phyloP scores from a whole-genome alignment of 2,888 invertebrate genomes.

The Psylliodes chrysocephalus region DNA sequence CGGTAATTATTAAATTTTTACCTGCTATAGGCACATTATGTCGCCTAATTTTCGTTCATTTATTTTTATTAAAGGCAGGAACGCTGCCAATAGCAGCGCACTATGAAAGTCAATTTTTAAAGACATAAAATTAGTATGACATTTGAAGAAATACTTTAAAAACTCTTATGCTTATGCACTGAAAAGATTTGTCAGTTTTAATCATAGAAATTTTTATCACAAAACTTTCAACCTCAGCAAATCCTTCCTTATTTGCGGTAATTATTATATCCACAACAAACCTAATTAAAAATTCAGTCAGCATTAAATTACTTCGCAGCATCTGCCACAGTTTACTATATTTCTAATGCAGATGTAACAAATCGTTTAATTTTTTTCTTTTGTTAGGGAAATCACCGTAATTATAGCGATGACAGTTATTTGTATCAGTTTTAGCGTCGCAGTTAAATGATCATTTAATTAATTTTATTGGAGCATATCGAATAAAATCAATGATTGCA shows the following conservation, averaged over 20 bases:
- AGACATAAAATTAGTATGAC: too few species aligned
- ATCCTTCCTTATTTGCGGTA: background rate
- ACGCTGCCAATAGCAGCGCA: too few species aligned
- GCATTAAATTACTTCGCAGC: conserved; percentile 9
- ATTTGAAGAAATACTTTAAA: too few species aligned
- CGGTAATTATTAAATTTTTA: too few species aligned
- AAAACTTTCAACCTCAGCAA: too few species aligned
- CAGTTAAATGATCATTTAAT: conserved; percentile 12
- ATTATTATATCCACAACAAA: background rate
- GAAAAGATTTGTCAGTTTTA: too few species aligned
- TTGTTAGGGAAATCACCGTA: conserved; percentile 13
- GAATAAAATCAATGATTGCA: conserved; percentile 9
- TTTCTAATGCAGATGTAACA: conserved; percentile 4
- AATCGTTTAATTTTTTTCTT: background rate
- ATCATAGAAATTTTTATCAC: too few species aligned
- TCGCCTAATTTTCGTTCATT: too few species aligned
- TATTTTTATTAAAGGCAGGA: too few species aligned
- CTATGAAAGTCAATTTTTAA: too few species aligned
- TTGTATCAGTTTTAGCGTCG: conserved; percentile 20
- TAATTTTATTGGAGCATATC: conserved; percentile 22
- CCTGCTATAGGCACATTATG: too few species aligned
- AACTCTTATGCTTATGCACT: too few species aligned
- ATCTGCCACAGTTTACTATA: background rate
- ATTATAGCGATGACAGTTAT: conserved; percentile 22
- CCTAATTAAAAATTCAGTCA: background rate